Evolutionary conservation across 2,888 invertebrate genomes (phyloP).

Genomic region (Apodemia duryi): DNA sequence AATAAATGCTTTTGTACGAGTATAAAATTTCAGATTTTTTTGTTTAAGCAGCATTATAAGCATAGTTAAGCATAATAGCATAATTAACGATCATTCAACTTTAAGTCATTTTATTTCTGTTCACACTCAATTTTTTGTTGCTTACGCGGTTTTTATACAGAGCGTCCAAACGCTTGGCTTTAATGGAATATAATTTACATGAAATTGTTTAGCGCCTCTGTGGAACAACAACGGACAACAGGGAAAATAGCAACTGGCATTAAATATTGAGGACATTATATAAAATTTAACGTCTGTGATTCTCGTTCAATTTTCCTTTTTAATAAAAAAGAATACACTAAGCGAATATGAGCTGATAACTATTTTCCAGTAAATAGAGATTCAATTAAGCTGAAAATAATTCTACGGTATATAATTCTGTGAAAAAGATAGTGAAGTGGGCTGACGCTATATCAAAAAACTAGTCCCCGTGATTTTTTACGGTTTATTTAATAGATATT

Average conservation of each 20-base stretch:
- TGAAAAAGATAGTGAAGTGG: too few species aligned
- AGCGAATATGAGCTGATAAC: neutral
- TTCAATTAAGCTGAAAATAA: neutral
- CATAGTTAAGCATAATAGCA: too few species aligned
- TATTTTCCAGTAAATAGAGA: neutral
- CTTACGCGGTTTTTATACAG: neutral
- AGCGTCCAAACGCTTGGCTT: neutral
- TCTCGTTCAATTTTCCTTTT: neutral
- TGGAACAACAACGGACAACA: constrained; percentile 1
- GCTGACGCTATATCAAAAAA: too few species aligned
- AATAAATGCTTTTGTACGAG: too few species aligned
- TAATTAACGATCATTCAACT: too few species aligned
- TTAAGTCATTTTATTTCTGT: too few species aligned
- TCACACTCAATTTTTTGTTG: neutral
- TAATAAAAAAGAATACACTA: neutral
- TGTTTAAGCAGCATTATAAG: too few species aligned
- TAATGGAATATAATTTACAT: constrained; percentile 18
- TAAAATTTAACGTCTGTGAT: neutral
- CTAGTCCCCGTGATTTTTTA: neutral
- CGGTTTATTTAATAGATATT: neutral
- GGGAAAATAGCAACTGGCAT: constrained; percentile 10
- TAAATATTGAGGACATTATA: constrained; percentile 6
- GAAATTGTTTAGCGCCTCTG: constrained; percentile 7
- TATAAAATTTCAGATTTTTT: too few species aligned
- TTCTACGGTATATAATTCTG: too few species aligned